phyloP scores from a whole-genome alignment of 2,113 vertebrate genomes.

The Danio rerio region GRCz12tu NC_133198.1:6354501-6355000 shows the following conservation, averaged over 20 bases:
- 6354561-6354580: conserved; percentile 98
- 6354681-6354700: conserved; percentile 97
- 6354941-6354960: conserved; percentile 16
- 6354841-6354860: conserved; percentile 23
- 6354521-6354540: not conserved
- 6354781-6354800: conserved; percentile 44
- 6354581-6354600: conserved; percentile 97
- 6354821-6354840: conserved; percentile 45
- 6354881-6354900: conserved; percentile 9
- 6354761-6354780: conserved; percentile 71
- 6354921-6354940: conserved; percentile 1
- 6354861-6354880: conserved; percentile 10
- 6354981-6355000: not conserved
- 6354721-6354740: conserved; percentile 89
- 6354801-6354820: conserved; percentile 57
- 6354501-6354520: not conserved
- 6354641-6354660: conserved; percentile 96
- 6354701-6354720: conserved; percentile 97
- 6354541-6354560: conserved; percentile 90
- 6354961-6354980: conserved; percentile 16
- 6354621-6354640: conserved; percentile 90
- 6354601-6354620: conserved; percentile 96
- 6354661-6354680: conserved; percentile 97
- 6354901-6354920: not conserved
- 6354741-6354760: conserved; percentile 90